Evolutionary conservation across 2,797 vertebrate species (phyloP), one percentile per base, ranked within the genome.

Genomic region (Jordanella pulchra): DNA sequence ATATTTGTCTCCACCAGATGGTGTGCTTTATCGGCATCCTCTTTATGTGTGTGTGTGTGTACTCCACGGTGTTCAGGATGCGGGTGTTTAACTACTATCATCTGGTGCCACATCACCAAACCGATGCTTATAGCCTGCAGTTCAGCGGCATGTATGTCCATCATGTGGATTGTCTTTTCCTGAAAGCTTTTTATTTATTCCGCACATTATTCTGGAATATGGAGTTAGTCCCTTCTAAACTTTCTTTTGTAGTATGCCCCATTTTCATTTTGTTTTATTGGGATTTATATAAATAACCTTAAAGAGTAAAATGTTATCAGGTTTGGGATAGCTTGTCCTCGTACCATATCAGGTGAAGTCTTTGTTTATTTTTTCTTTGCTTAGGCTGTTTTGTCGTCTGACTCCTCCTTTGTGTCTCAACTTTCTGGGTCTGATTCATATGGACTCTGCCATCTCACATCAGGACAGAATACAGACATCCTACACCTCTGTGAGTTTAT

Each of bases 351-450:
- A 5, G 1, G 7, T 44, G 39, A 42, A 58, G 0, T 21, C 39
- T 67, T 15, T 65, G 32, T 64, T 69, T 75, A n/a, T 11, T 60
- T 65, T 48, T 69, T 42, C 14, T 61, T 13, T 21, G 9, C 81
- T 7, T 82, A 98, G 97, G 97, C 90, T 98, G 72, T 99, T 98
- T 90, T 98, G 97, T 82, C 96, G 97, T 80, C 91, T 98, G 80
- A 99, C 97, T 73, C 97, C 97, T 72, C 97, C 97, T 17, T 74
- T 99, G 69, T 99, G 97, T 89, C 95, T 99, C 78, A 99, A 98
- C 91, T 98, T 99, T 83, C 89, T 99, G 93, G 97, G 97, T n/a
- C 92, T 99, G 90, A 97, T 97, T 76, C 97, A 99, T 85, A 97
- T 99, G 96, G 97, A 99, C 91, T 95, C 96, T 13, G 94, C 96